Base-by-base conservation (phyloP, 2,797 vertebrate species). In the Siniperca obscura region DNA sequence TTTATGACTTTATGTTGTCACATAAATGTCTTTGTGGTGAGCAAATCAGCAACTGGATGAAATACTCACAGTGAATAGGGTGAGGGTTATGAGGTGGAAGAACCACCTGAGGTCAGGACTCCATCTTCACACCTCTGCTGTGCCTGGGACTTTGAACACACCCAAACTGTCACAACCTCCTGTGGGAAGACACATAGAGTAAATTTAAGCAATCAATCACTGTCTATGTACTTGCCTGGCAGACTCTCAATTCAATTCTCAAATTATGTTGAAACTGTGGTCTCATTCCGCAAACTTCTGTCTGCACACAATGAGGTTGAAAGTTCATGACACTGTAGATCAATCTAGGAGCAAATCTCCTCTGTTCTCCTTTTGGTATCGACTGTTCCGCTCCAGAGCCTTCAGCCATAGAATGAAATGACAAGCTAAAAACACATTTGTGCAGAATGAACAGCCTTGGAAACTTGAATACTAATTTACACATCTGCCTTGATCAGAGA, bases 41-140 rank as follows among this genome's bases (percentile, higher is more conserved):
- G 22, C 21, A 16, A 30, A 55, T 60, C 12, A 40, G n/a, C 1
- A 0, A 10, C 30, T 10, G 10, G 57, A 73, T 76, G 66, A 40
- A 77, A 80, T 86, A 88, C 85, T 89, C 77, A 89, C 88, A 52
- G 57, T 67, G 78, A 65, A 44, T 22, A 5, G 13, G 64, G 42
- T 40, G 74, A 57, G 55, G 65, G 85, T 86, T 78, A 84, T 50
- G 61, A 82, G 56, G 65, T 56, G 78, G 75, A 66, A 34, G 75
- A 59, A 34, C 74, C 56, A 64, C 78, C 82, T 52, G 65, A 83
- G 85, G 78, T 91, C 82, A 87, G 66, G 72, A 71, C 62, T 87
- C 74, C 80, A 87, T 85, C 53, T 76, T 88, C 74, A 82, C 59
- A 73, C 59, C 77, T 53, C 21, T 52, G 85, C 70, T 52, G 79